Evolutionary conservation across 2,797 vertebrate genomes (phyloP).

Genomic region (Caiman crocodilus): DNA sequence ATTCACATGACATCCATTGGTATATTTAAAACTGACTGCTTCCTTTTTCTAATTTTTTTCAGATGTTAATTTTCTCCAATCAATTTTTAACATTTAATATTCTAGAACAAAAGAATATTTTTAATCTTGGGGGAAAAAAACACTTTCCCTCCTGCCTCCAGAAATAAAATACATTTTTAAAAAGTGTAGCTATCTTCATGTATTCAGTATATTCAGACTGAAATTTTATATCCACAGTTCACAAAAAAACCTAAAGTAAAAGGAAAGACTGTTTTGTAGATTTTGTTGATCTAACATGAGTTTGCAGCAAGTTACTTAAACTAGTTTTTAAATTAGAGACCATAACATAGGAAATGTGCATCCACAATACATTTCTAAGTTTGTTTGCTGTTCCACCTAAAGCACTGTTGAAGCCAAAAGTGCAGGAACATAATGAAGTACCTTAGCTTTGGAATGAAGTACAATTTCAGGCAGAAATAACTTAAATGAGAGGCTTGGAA

Average conservation of each 20-base stretch:
- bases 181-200: background rate
- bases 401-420: background rate
- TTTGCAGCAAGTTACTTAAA: background rate
- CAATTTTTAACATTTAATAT: background rate
- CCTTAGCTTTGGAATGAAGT: background rate
- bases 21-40: background rate
- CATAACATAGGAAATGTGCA: background rate
- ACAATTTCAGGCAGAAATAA: background rate
- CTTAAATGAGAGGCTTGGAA: background rate
- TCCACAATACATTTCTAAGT: background rate
- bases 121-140: background rate
- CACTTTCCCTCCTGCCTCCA: background rate
- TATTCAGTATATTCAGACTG: background rate
- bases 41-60: background rate
- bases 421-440: background rate
- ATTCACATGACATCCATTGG: background rate
- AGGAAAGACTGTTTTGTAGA: background rate
- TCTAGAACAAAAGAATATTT: background rate
- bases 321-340: background rate
- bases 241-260: background rate
- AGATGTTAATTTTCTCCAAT: background rate
- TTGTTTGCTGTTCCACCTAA: background rate
- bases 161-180: background rate
- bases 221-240: background rate
- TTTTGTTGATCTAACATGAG: background rate